These are phyloP conservation scores for Typhlomys cinereus DNA, from an alignment of 2,113 vertebrate species.

Conservation along the genomic window DNA sequence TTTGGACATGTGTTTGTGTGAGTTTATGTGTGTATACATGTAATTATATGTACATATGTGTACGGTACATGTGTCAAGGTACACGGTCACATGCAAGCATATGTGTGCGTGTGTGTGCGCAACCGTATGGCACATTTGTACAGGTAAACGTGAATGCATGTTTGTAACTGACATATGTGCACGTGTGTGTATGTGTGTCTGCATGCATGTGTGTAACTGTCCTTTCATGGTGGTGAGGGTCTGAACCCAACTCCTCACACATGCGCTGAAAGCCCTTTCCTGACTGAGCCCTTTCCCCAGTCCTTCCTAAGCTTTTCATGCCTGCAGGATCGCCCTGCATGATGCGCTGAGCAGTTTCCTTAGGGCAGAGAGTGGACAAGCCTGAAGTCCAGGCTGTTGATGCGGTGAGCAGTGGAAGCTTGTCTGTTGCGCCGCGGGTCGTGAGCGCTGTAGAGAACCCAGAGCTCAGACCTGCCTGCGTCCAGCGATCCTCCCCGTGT, in stretches of 20 bases:
- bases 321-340: accelerated
- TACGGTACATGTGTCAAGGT: too few species aligned
- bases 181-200: background rate
- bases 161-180: background rate
- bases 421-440: background rate
- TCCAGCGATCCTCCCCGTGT: too few species aligned
- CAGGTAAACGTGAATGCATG: too few species aligned
- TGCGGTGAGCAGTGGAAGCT: background rate
- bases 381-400: accelerated
- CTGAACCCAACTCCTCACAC: background rate
- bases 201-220: background rate
- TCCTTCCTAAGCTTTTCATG: background rate
- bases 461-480: background rate
- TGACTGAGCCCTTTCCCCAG: background rate
- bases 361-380: background rate
- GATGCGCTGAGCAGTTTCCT: background rate
- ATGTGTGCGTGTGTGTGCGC: too few species aligned
- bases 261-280: too few species aligned
- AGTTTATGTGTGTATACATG: background rate
- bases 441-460: accelerated
- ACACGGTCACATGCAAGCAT: too few species aligned
- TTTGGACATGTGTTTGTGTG: background rate
- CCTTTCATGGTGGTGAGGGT: background rate
- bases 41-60: too few species aligned
- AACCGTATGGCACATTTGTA: too few species aligned